Conservation (phyloP, 2,113 vertebrate species). For the Phoenicopterus ruber region DNA sequence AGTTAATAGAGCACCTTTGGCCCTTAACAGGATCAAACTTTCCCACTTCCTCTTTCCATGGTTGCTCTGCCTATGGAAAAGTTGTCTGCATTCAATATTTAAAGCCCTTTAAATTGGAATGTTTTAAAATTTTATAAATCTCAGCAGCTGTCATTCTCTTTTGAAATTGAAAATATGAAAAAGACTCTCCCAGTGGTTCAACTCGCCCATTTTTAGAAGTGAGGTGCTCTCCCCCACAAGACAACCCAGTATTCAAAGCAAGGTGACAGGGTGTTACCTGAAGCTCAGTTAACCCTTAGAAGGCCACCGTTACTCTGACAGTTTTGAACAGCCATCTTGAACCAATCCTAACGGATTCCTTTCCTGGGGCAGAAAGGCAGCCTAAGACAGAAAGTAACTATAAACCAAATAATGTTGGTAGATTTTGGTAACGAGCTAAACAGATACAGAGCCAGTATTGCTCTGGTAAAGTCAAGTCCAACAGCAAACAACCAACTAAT, state of each 20-base stretch:
- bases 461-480: not conserved
- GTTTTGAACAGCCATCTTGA: not conserved
- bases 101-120: constrained; percentile 47
- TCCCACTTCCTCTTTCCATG: not conserved
- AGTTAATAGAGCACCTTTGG: not conserved
- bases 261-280: not conserved
- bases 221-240: not conserved
- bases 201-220: not conserved
- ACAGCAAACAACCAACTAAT: not conserved
- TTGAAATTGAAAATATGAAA: constrained; percentile 19
- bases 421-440: not conserved
- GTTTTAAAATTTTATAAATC: constrained; percentile 43
- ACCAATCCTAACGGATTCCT: not conserved
- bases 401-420: not conserved
- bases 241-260: not conserved
- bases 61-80: not conserved
- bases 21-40: not conserved
- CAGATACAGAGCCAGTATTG: not conserved
- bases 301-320: not conserved
- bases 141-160: constrained; percentile 26
- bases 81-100: constrained; percentile 37
- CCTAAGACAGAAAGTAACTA: not conserved
- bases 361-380: not conserved
- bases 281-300: not conserved
- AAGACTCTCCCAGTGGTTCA: not conserved